Conservation (phyloP, 2,888 invertebrate genomes). For the Acheta domesticus region DNA sequence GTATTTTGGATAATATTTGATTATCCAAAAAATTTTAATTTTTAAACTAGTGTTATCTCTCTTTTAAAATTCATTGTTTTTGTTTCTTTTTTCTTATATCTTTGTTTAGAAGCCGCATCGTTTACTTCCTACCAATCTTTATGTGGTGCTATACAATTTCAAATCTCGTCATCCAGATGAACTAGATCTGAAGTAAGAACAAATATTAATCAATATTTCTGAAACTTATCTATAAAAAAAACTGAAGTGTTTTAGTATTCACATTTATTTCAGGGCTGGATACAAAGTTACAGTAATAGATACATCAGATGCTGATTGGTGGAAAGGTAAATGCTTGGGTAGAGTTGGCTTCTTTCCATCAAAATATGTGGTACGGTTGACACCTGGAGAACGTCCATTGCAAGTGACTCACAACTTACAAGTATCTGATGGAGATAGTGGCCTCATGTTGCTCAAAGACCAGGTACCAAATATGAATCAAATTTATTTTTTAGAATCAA, state of each 20-base stretch:
- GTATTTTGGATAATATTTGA: too few relatives aligned
- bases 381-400: conserved; percentile 84
- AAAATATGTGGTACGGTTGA: conserved; percentile 86
- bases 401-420: conserved; percentile 84
- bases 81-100: not conserved
- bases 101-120: conserved; percentile 72
- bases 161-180: conserved; percentile 92
- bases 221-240: not conserved
- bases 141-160: conserved; percentile 93
- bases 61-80: too few relatives aligned
- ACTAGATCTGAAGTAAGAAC: conserved; percentile 75
- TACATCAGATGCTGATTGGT: conserved; percentile 93
- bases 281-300: conserved; percentile 90
- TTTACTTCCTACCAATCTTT: conserved; percentile 83
- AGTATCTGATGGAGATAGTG: conserved; percentile 80
- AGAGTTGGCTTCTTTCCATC: conserved; percentile 91
- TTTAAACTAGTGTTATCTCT: too few relatives aligned
- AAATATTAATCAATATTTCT: not conserved
- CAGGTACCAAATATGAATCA: conserved; percentile 54
- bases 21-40: too few relatives aligned
- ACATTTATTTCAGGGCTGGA: conserved; percentile 58
- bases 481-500: not conserved
- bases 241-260: too few relatives aligned
- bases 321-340: conserved; percentile 93
- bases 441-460: conserved; percentile 77